These are phyloP conservation scores for Bursaphelenchus okinawaensis DNA, from an alignment of 2,888 invertebrate species.

Conservation along the genomic window DNA sequence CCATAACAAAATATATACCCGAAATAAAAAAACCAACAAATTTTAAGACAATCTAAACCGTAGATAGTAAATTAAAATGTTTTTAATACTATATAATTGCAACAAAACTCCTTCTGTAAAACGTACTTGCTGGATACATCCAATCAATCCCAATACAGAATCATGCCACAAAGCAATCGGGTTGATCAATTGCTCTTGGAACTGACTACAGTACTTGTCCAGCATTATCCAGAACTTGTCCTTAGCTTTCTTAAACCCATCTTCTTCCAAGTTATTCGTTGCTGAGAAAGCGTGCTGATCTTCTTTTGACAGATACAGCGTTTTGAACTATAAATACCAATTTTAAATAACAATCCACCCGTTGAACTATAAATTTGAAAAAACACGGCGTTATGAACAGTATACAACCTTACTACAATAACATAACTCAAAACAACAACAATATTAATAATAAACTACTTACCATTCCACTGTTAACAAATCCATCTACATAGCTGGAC, in stretches of 20 bases:
- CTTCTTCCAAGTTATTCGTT: slow-evolving; percentile 17
- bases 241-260: slow-evolving; percentile 1
- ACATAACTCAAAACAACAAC: not conserved
- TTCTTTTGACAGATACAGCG: slow-evolving; percentile 20
- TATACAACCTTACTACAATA: too few relatives aligned
- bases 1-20: too few relatives aligned
- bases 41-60: too few relatives aligned
- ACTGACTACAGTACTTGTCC: slow-evolving; percentile 30
- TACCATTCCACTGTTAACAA: slow-evolving; percentile 29
- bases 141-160: slow-evolving; percentile 26
- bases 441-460: slow-evolving; percentile 2
- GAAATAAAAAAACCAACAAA: too few relatives aligned
- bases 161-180: slow-evolving; percentile 32
- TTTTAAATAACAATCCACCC: too few relatives aligned
- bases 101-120: not conserved
- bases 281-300: slow-evolving; percentile 12
- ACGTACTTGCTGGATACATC: slow-evolving; percentile 32
- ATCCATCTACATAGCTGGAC: slow-evolving; percentile 22
- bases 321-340: slow-evolving; percentile 23
- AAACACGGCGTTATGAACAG: too few relatives aligned
- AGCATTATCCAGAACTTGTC: slow-evolving; percentile 32
- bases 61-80: too few relatives aligned
- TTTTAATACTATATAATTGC: not conserved
- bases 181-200: slow-evolving; percentile 28
- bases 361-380: too few relatives aligned